phyloP scores from a whole-genome alignment of 2,888 invertebrate species.

The Drosophila robusta region DNA sequence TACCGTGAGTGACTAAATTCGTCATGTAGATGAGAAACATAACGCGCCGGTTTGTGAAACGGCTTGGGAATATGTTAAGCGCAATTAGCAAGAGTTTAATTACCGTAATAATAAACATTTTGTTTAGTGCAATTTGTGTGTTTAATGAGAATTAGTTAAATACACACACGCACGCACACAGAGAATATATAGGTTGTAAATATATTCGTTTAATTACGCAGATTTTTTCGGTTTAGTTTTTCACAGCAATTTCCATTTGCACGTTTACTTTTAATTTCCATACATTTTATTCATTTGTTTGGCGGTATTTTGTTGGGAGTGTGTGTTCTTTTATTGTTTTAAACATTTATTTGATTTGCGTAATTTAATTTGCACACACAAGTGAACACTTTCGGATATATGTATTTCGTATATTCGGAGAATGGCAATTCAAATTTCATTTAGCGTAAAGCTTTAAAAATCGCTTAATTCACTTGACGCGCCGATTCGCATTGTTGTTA shows the following conservation, averaged over 20 bases:
- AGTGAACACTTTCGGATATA: slow-evolving; percentile 51
- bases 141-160: slow-evolving; percentile 51
- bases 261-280: slow-evolving; percentile 31
- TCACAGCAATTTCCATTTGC: slow-evolving; percentile 28
- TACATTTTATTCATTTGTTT: slow-evolving; percentile 38
- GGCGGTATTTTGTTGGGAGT: slow-evolving; percentile 8
- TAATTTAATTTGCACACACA: slow-evolving; percentile 80
- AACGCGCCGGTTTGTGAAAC: slow-evolving; percentile 85
- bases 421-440: slow-evolving; percentile 76
- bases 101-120: slow-evolving; percentile 85
- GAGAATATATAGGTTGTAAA: background rate
- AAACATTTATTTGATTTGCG: slow-evolving; percentile 75
- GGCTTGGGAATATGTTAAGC: slow-evolving; percentile 85
- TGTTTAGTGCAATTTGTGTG: slow-evolving; percentile 50
- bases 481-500: slow-evolving; percentile 55
- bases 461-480: slow-evolving; percentile 80
- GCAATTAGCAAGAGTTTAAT: slow-evolving; percentile 85
- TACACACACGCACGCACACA: slow-evolving; percentile 24
- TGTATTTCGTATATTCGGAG: slow-evolving; percentile 23
- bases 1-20: slow-evolving; percentile 85
- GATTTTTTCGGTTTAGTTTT: slow-evolving; percentile 34
- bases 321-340: slow-evolving; percentile 14
- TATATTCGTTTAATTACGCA: slow-evolving; percentile 47
- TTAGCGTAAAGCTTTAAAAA: slow-evolving; percentile 81
- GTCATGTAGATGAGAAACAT: slow-evolving; percentile 85